Conservation (phyloP, 2,797 vertebrate species). For the Pseudochromis fuscus region DNA sequence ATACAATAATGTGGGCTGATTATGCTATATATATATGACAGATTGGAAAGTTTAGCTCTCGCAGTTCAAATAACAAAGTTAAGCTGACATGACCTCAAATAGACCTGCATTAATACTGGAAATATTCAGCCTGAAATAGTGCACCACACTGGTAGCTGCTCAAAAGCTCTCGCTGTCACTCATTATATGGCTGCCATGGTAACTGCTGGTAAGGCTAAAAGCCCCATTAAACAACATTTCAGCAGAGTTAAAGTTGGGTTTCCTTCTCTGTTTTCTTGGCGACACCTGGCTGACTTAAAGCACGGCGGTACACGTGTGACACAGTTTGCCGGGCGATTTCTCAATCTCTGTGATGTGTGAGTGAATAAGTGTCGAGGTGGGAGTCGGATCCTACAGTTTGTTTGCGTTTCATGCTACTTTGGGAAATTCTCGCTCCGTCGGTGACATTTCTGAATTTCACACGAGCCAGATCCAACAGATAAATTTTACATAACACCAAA, state of each 20-base stretch:
- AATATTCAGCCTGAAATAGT: slow-evolving; percentile 51
- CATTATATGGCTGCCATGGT: slow-evolving; percentile 52
- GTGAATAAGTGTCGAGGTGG: slow-evolving; percentile 45
- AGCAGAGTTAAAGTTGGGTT: slow-evolving; percentile 4
- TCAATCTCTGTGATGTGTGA: slow-evolving; percentile 36
- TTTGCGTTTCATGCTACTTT: slow-evolving; percentile 59
- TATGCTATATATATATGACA: not conserved
- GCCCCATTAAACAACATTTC: slow-evolving; percentile 30
- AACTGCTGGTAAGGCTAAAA: slow-evolving; percentile 41
- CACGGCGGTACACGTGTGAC: not conserved
- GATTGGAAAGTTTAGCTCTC: slow-evolving; percentile 2
- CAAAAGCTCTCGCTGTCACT: slow-evolving; percentile 56
- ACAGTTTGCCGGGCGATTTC: slow-evolving; percentile 35
- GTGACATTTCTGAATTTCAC: slow-evolving; percentile 67
- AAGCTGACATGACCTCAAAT: slow-evolving; percentile 44
- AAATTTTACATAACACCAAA: not conserved
- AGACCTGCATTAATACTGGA: slow-evolving; percentile 19
- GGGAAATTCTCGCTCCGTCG: slow-evolving; percentile 38
- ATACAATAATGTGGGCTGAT: not conserved
- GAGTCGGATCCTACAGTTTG: slow-evolving; percentile 49
- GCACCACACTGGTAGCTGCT: slow-evolving; percentile 23
- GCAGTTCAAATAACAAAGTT: slow-evolving; percentile 23
- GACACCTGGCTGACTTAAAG: slow-evolving; percentile 25
- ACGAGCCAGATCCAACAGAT: slow-evolving; percentile 38
- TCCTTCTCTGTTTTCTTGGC: not conserved